Percentiles rank a stretch among this genome's conserved stretches.
These are phyloP conservation scores for Xenentodon cancila DNA, from an alignment of 2,797 vertebrate species.

Conservation along the genomic window DNA sequence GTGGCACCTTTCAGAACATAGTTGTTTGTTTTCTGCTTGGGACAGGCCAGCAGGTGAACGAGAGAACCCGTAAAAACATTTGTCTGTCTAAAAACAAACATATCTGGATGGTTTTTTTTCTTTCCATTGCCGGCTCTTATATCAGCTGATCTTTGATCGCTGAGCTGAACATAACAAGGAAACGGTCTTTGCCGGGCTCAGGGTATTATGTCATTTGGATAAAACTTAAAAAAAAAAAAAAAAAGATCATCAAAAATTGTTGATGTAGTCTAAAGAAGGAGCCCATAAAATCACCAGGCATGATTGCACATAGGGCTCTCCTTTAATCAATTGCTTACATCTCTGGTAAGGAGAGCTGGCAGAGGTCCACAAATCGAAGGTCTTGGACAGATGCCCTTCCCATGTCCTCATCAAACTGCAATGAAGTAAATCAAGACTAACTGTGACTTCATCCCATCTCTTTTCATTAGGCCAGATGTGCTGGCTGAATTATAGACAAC, in stretches of 20 bases:
- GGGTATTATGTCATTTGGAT: conserved; percentile 38
- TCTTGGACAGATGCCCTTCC: conserved; percentile 56
- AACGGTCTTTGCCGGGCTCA: not conserved
- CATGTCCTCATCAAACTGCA: conserved; percentile 55
- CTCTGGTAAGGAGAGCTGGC: conserved; percentile 42
- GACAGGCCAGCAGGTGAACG: not conserved
- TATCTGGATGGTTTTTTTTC: not conserved
- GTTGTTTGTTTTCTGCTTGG: conserved; percentile 10
- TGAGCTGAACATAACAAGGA: too few relatives aligned
- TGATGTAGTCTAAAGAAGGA: conserved; percentile 57
- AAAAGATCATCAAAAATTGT: conserved; percentile 40
- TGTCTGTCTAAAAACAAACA: not conserved
- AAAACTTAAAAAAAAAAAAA: conserved; percentile 25
- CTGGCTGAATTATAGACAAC: not conserved
- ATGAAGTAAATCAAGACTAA: conserved; percentile 36
- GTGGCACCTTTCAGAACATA: conserved; percentile 27
- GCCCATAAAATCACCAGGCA: conserved; percentile 37
- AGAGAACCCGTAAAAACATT: not conserved
- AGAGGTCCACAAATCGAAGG: conserved; percentile 42
- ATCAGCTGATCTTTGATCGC: not conserved
- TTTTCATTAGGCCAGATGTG: conserved; percentile 31
- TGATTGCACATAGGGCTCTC: conserved; percentile 36
- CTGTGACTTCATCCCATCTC: conserved; percentile 17
- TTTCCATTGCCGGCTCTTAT: conserved; percentile 4
- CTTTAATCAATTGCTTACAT: conserved; percentile 44